phyloP scores from a whole-genome alignment of 2,797 vertebrate genomes.

The Agapornis canus region DNA sequence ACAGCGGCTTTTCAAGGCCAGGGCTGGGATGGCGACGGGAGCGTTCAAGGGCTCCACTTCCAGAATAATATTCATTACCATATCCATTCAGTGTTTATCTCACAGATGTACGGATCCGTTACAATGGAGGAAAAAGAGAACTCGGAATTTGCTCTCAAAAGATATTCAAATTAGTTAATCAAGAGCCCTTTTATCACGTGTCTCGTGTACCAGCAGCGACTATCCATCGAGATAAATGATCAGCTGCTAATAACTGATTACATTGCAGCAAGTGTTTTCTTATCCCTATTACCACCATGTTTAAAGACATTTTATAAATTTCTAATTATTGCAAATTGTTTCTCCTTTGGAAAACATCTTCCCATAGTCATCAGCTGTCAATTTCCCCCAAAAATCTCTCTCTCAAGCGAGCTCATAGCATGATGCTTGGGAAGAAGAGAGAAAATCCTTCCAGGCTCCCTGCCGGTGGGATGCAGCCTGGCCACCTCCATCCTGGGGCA shows the following conservation, averaged over 20 bases:
- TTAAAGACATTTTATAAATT: slow-evolving; percentile 81
- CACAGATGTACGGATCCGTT: slow-evolving; percentile 76
- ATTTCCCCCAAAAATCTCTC: slow-evolving; percentile 32
- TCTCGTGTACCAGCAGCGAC: slow-evolving; percentile 66
- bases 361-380: slow-evolving; percentile 58
- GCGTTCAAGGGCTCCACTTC: background rate
- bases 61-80: slow-evolving; percentile 62
- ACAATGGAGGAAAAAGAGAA: slow-evolving; percentile 79
- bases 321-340: slow-evolving; percentile 82
- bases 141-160: slow-evolving; percentile 79
- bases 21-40: background rate
- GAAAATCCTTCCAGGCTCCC: background rate
- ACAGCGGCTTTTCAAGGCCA: background rate
- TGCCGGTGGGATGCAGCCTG: background rate
- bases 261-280: slow-evolving; percentile 76
- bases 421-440: background rate
- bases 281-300: slow-evolving; percentile 71
- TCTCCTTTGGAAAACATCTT: slow-evolving; percentile 73
- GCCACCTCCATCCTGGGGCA: fast-evolving
- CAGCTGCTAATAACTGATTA: slow-evolving; percentile 83
- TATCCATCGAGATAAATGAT: slow-evolving; percentile 79
- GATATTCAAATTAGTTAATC: slow-evolving; percentile 86
- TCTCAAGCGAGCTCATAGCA: background rate
- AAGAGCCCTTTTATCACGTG: slow-evolving; percentile 79
- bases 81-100: slow-evolving; percentile 60